Conservation (phyloP, 92 coral and sea anemone genomes). For the Ricordea florida region DNA sequence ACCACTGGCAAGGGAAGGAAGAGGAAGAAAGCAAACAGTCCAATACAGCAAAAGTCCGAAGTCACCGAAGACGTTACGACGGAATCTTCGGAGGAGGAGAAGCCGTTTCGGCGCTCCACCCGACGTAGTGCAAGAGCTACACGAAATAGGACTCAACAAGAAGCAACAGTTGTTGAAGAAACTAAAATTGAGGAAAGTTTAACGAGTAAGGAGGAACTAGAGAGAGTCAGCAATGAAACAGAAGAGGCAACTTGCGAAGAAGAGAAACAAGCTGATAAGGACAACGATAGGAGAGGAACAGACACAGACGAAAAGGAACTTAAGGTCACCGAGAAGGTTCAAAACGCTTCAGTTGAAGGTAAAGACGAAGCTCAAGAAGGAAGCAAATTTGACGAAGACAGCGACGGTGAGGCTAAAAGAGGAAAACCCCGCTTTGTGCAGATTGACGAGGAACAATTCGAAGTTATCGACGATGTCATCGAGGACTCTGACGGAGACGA, state of each 20-base stretch:
- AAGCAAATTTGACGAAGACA: neutral
- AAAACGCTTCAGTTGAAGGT: neutral
- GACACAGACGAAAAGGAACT: neutral
- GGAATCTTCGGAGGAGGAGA: neutral
- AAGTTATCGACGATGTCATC: conserved; percentile 33
- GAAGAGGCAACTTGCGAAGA: neutral
- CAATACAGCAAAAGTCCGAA: no score
- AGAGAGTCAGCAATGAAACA: no score
- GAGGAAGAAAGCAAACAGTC: no score
- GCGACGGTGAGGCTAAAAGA: conserved; percentile 1
- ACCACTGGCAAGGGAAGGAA: neutral
- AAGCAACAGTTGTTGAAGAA: neutral
- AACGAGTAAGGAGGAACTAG: no score
- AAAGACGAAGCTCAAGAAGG: neutral
- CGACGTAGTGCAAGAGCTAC: neutral
- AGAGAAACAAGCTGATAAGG: neutral
- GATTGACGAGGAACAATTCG: conserved; percentile 37
- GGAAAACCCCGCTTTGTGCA: conserved; percentile 41
- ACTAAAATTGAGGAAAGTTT: neutral
- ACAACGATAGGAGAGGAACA: neutral
- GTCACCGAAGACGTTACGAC: no score
- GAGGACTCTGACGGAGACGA: conserved; percentile 25
- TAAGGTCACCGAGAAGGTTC: neutral
- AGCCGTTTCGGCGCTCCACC: neutral
- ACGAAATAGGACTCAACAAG: neutral